Evolutionary conservation across 2,888 invertebrate genomes (phyloP).

Genomic region (Globia sparganii): DNA sequence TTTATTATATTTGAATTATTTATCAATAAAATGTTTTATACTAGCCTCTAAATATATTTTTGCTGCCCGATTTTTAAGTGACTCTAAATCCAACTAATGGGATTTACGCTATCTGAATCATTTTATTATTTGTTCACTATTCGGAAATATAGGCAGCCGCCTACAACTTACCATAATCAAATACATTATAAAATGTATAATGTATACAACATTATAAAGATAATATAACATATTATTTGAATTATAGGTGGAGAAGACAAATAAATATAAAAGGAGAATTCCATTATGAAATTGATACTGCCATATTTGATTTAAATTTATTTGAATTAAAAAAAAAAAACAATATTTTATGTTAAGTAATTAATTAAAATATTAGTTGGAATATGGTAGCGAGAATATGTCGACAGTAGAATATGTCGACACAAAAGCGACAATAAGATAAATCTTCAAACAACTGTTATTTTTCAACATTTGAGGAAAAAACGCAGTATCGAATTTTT

Average conservation of each 20-base stretch:
- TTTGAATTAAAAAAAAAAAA: not conserved
- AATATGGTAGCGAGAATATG: constrained; percentile 34
- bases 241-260: not conserved
- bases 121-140: not conserved
- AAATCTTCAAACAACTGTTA: constrained; percentile 23
- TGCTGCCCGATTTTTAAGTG: not conserved
- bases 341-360: not conserved
- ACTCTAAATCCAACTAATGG: not conserved
- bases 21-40: not conserved
- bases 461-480: constrained; percentile 9
- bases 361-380: constrained; percentile 11
- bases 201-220: not conserved
- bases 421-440: constrained; percentile 4
- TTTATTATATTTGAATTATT: constrained; percentile 21
- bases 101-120: not conserved
- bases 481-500: constrained; percentile 13
- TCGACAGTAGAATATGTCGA: constrained; percentile 32
- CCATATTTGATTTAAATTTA: not conserved
- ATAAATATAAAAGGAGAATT: constrained; percentile 1
- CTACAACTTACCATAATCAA: constrained; percentile 3
- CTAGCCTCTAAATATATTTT: not conserved
- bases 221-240: not conserved
- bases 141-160: not conserved
- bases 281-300: not conserved
- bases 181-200: not conserved